Percentiles rank a stretch among this genome's conserved stretches.
phyloP scores from a whole-genome alignment of 2,797 vertebrate genomes.

The Pelochelys cantorii region DNA sequence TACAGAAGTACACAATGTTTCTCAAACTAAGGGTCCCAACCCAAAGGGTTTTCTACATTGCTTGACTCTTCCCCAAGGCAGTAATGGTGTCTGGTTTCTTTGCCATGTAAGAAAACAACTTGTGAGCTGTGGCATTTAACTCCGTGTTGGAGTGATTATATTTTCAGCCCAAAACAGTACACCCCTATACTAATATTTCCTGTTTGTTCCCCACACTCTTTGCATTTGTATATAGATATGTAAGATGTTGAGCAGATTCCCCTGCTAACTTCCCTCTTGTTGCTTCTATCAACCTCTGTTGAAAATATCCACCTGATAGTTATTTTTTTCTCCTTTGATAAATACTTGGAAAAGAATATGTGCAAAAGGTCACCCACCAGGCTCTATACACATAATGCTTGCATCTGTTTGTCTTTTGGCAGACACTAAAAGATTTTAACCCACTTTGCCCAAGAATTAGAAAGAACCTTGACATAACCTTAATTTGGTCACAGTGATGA shows the following conservation, averaged over 20 bases:
- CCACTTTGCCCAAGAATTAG: not conserved
- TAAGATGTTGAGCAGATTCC: not conserved
- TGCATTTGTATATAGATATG: not conserved
- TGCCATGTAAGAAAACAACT: no score
- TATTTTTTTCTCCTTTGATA: conserved; percentile 31
- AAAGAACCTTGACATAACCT: conserved; percentile 10
- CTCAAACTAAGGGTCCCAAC: no score
- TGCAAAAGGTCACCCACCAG: conserved; percentile 38
- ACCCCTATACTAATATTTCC: not conserved
- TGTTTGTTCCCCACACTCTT: not conserved
- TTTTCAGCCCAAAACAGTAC: no score
- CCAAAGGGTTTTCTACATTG: no score
- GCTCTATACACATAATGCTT: conserved; percentile 9
- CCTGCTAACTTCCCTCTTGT: not conserved
- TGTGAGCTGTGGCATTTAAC: no score
- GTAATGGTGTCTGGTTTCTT: no score
- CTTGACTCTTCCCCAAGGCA: no score
- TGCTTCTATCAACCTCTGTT: not conserved
- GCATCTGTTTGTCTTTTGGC: not conserved
- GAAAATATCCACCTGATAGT: not conserved
- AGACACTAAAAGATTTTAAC: conserved; percentile 26
- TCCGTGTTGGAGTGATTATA: no score
- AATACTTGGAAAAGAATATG: conserved; percentile 15
- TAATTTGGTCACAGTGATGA: not conserved
- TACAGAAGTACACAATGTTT: no score